Conservation (phyloP, 2,888 invertebrate genomes). For the Phortica magna region DNA sequence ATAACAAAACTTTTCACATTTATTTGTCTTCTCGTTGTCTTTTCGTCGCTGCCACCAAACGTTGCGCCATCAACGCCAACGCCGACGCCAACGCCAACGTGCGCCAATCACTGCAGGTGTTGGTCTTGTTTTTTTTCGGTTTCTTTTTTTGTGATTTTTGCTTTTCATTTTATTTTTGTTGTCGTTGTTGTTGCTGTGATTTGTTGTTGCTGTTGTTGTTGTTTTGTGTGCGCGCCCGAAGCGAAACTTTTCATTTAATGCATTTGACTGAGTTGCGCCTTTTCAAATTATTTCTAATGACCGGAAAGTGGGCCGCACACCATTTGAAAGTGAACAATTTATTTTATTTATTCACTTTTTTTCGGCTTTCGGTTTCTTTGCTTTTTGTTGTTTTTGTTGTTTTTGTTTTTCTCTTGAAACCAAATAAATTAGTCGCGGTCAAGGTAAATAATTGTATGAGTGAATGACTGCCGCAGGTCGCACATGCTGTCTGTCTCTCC, state of each 20-base stretch:
- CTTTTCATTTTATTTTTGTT: slow-evolving; percentile 9
- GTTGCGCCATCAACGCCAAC: background rate
- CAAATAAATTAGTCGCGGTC: slow-evolving; percentile 14
- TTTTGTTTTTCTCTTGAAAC: background rate
- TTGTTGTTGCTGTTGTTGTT: background rate
- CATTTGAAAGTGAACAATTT: too few species aligned
- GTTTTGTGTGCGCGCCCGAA: background rate
- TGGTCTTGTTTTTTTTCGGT: background rate
- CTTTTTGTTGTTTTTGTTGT: background rate
- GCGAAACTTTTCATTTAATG: slow-evolving; percentile 17
- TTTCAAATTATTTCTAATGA: slow-evolving; percentile 26
- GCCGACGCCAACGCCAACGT: too few species aligned
- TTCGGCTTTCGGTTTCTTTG: background rate
- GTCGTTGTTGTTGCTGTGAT: slow-evolving; percentile 6
- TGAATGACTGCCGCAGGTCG: slow-evolving; percentile 7
- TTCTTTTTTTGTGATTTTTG: slow-evolving; percentile 10
- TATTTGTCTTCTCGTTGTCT: slow-evolving; percentile 28
- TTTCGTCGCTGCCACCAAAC: background rate
- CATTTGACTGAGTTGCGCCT: slow-evolving; percentile 13
- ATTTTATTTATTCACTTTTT: too few species aligned
- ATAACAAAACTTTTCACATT: slow-evolving; percentile 32
- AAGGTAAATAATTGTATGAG: background rate
- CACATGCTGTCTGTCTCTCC: too few species aligned
- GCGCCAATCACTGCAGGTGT: slow-evolving; percentile 36
- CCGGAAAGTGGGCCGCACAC: background rate